A percentile compares a stretch with the other conserved stretches of the same genome.
Evolutionary conservation across 1,140 invertebrate species (phyloP).

Genomic region (Drosophila seguyi): DNA sequence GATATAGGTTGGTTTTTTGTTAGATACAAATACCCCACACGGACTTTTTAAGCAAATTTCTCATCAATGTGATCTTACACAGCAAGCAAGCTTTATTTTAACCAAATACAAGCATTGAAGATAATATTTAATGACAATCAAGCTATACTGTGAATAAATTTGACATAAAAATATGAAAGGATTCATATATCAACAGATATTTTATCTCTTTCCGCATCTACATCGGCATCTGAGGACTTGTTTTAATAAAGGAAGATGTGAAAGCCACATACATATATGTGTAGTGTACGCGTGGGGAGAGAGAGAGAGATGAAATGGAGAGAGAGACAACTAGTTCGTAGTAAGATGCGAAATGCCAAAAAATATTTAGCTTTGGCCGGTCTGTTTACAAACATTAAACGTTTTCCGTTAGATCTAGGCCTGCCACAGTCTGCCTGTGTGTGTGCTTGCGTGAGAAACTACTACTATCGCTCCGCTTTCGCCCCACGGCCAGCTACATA

Average conservation of each 20-base stretch:
- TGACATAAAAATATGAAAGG: not conserved
- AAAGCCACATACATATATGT: conserved; percentile 49
- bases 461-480: conserved; percentile 63
- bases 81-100: not conserved
- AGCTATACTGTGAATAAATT: not conserved
- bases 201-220: not conserved
- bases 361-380: conserved; percentile 32
- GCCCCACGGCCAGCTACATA: conserved; percentile 38
- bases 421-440: conserved; percentile 11
- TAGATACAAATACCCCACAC: not conserved
- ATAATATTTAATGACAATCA: not conserved
- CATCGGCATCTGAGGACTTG: conserved; percentile 4
- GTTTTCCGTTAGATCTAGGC: conserved; percentile 51
- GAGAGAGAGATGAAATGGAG: not conserved
- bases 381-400: conserved; percentile 74
- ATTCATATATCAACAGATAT: not conserved
- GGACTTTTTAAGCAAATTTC: not conserved
- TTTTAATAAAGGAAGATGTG: conserved; percentile 69
- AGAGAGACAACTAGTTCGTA: conserved; percentile 16
- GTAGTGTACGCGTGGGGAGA: conserved; percentile 1
- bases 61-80: not conserved
- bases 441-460: conserved; percentile 7
- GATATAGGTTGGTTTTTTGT: not conserved
- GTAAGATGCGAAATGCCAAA: conserved; percentile 58
- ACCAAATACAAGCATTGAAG: not conserved